A percentile compares a stretch with the other conserved stretches of the same genome.
phyloP scores from a whole-genome alignment of 1,140 invertebrate genomes.

The Phymorhynchus buccinoides region DNA sequence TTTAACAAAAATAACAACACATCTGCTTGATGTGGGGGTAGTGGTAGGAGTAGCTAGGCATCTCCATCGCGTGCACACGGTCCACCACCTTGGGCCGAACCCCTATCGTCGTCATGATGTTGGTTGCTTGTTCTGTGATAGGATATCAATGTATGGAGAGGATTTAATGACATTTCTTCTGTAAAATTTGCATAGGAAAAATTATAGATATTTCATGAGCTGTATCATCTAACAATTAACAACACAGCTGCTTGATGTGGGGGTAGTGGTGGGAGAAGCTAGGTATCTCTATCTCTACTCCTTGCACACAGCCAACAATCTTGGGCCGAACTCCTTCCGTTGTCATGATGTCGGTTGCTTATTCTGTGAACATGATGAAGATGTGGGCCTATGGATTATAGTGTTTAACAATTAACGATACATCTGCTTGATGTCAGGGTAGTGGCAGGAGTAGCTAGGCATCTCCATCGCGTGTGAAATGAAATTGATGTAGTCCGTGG shows the following conservation, averaged over 20 bases:
- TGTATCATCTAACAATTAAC: too few species aligned
- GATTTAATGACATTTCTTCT: neutral
- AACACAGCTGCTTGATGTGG: slow-evolving; percentile 60
- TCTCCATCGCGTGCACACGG: slow-evolving; percentile 62
- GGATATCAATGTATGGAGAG: neutral
- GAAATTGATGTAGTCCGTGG: too few species aligned
- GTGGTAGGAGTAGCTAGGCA: slow-evolving; percentile 69
- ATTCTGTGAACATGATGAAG: too few species aligned
- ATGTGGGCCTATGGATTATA: too few species aligned
- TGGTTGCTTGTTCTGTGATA: neutral
- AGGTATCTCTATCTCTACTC: slow-evolving; percentile 66
- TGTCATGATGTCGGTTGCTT: slow-evolving; percentile 44
- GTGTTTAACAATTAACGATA: too few species aligned
- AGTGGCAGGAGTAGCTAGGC: slow-evolving; percentile 69
- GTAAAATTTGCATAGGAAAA: too few species aligned
- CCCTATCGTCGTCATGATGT: slow-evolving; percentile 61
- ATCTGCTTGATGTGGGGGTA: slow-evolving; percentile 65
- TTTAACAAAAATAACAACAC: too few species aligned
- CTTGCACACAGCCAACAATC: slow-evolving; percentile 53
- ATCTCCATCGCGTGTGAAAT: too few species aligned
- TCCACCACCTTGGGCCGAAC: slow-evolving; percentile 52
- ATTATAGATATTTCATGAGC: too few species aligned
- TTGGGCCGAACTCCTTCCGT: slow-evolving; percentile 61
- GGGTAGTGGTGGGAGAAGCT: slow-evolving; percentile 69
- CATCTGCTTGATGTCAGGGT: slow-evolving; percentile 63